phyloP scores from a whole-genome alignment of 2,797 vertebrate species.

The Anniella stebbinsi region DNA sequence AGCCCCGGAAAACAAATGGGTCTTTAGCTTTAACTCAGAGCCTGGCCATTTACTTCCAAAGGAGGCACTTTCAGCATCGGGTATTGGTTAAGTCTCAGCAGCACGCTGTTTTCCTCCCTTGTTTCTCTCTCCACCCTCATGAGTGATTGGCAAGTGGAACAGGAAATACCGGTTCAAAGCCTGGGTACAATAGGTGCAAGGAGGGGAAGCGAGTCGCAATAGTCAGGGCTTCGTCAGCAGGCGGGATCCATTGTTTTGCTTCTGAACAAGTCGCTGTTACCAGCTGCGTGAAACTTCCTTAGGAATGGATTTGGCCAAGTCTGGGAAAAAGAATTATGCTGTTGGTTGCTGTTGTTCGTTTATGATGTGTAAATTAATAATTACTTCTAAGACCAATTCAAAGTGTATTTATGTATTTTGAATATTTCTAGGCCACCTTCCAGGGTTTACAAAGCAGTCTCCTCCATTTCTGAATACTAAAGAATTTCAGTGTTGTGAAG shows the following conservation, averaged over 20 bases:
- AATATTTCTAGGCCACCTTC: neutral
- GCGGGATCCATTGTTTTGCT: neutral
- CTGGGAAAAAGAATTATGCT: neutral
- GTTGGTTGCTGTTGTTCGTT: neutral
- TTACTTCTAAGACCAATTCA: neutral
- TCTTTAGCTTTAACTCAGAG: too few species aligned
- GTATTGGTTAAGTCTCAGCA: neutral
- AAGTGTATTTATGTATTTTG: neutral
- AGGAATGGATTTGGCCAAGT: neutral
- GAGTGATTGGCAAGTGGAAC: slow-evolving; percentile 49
- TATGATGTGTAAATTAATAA: neutral
- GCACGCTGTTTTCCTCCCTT: neutral
- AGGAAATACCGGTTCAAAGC: slow-evolving; percentile 79
- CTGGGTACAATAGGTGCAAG: slow-evolving; percentile 58
- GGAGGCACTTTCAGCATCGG: slow-evolving; percentile 5
- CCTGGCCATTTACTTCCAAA: slow-evolving; percentile 5
- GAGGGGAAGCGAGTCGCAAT: neutral
- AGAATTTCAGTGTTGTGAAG: neutral
- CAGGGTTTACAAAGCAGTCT: neutral
- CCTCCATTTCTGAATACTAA: neutral
- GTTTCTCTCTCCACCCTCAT: neutral
- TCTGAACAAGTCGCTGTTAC: neutral
- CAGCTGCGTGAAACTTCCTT: neutral
- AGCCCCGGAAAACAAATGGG: too few species aligned
- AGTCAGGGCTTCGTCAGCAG: slow-evolving; percentile 55